Evolutionary conservation across 2,888 invertebrate species (phyloP).

Genomic region (Saturnia japonica): DNA sequence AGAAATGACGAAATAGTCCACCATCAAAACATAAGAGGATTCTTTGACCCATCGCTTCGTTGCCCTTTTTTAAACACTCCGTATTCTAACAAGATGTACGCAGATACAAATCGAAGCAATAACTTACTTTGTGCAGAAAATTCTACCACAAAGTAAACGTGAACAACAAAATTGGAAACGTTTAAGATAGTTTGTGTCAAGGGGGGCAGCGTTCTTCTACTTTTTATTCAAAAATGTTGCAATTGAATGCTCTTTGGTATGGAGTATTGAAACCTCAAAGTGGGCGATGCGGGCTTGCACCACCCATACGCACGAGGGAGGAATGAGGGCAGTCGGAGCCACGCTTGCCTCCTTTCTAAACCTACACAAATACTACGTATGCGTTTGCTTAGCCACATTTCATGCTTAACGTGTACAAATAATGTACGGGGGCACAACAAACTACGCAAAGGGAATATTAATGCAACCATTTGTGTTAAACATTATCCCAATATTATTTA

Average conservation of each 20-base stretch:
- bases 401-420: slow-evolving; percentile 82
- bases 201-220: slow-evolving; percentile 39
- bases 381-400: slow-evolving; percentile 82
- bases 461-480: slow-evolving; percentile 60
- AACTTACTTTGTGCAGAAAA: slow-evolving; percentile 17
- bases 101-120: slow-evolving; percentile 21
- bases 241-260: slow-evolving; percentile 75
- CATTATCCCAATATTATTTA: slow-evolving; percentile 57
- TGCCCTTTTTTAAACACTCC: slow-evolving; percentile 20
- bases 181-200: slow-evolving; percentile 55
- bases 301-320: slow-evolving; percentile 68
- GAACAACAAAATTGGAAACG: slow-evolving; percentile 35
- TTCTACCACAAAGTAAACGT: slow-evolving; percentile 28
- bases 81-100: slow-evolving; percentile 26
- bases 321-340: slow-evolving; percentile 41
- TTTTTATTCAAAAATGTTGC: slow-evolving; percentile 70
- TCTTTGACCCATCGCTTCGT: background rate
- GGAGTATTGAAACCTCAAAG: slow-evolving; percentile 78
- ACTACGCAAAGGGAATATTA: slow-evolving; percentile 75
- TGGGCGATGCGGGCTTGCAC: slow-evolving; percentile 68
- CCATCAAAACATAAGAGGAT: background rate
- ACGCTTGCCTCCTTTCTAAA: slow-evolving; percentile 72
- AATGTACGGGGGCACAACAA: slow-evolving; percentile 74
- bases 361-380: slow-evolving; percentile 78
- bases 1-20: background rate